Evolutionary conservation across 2,888 invertebrate genomes (phyloP), one percentile per base, ranked within the genome.

Genomic region (Meta bourneti): DNA sequence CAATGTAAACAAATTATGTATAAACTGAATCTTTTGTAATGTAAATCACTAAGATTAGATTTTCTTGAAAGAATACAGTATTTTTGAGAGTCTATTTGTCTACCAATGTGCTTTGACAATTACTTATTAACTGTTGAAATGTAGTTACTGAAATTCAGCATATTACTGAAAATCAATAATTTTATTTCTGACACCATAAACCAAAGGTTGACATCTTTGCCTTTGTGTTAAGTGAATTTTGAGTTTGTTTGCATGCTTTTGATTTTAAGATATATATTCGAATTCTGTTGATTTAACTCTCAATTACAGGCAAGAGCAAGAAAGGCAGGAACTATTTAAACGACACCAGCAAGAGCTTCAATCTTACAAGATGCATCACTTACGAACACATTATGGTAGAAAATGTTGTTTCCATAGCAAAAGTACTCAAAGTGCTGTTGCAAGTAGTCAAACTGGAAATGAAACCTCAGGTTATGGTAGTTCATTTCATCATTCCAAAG

Each of bases 261-360:
- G 70, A 71, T 19, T 51, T 13, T 5, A 34, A 34, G 34, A 49
- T 82, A 13, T 49, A 19, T 13, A 6, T 13, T 70, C 11, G 6
- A 51, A 19, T 82, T 51, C 61, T 49, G 74, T 19, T 54, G 48
- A 34, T 7, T 20, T 81, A 69, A 54, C 34, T 34, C 48, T 51
- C 49, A 7, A 71, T 91, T 91, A 8, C 79, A 94, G 94, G 93
- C 96, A 96, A 94, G 96, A 96, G 94, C 95, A 95, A 93, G 96
- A 96, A 94, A 94, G 96, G 93, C 96, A 96, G 93, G 96, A 96
- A 92, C 94, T 96, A 93, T 95, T 96, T 93, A 94, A 95, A 90
- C 95, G 95, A 93, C 96, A 96, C 94, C 95, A 94, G 19, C 93
- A 94, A 78, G 95, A 95, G 88, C 91, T 93, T 77, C 89, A 89